Base-by-base conservation (phyloP, 1,140 invertebrate species). In the Lepidurus couesii region DNA sequence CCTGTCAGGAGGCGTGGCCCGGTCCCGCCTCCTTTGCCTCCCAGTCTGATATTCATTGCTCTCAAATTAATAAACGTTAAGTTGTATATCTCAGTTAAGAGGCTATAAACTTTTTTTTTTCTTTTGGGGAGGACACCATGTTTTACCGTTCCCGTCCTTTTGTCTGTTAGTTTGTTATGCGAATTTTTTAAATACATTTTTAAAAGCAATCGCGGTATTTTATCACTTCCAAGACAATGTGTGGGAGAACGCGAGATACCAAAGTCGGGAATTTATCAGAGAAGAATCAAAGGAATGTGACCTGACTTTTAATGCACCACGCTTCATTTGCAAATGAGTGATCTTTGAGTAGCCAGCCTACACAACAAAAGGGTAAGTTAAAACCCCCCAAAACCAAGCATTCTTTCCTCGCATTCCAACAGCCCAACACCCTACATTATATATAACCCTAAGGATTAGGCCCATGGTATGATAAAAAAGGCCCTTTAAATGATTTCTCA, bases 301-400 rank as follows among this genome's bases (percentile, higher is more conserved):
- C 53, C 53, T 65, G 53, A 65, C 53, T 16, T 65, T 65, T 21
- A 65, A 16, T 16, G 53, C 53, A 21, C 53, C 9, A 65, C 53
- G 16, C n/a, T 16, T 65, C 53, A 65, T 65, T 65, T 65, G 53
- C 53, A 65, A 65, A 65, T 65, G 53, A 65, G 53, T 65, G 21
- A 65, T 65, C 34, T 65, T 16, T 21, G 45, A 21, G 65, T 42
- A 73, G 26, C 83, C 85, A 85, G 85, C 84, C 84, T 83, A 84
- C 75, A 44, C 75, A 44, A 47, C 75, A 44, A 47, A 42, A 21
- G 43, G 43, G 21, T 16, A 13, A 21, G 24, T 16, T 74, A 42
- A 9, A 9, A 42, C 42, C 42, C 42, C 24, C 73, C 42, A 42
- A 9, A 9, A 42, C 73, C 42, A 42, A 9, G 1, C 21, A 24